Conservation (phyloP, 2,113 vertebrate genomes). For the Sphyrna mokarran region DNA sequence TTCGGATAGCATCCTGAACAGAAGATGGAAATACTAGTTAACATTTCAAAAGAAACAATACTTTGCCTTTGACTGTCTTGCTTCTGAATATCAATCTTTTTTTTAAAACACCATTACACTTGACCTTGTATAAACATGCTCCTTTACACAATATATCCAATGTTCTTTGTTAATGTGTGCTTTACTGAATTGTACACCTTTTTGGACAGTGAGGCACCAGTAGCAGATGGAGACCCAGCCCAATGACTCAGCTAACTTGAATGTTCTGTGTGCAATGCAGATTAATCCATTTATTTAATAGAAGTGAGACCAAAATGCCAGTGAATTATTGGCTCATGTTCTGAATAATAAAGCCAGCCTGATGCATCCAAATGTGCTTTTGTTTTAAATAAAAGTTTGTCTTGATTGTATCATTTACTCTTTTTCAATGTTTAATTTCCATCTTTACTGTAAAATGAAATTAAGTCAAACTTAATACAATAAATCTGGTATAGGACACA, state of each 20-base stretch:
- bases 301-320: not conserved
- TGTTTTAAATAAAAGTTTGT: conserved; percentile 15
- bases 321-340: not conserved
- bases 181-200: not conserved
- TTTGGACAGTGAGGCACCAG: not conserved
- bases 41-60: not conserved
- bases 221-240: not conserved
- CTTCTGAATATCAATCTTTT: not conserved
- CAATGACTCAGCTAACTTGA: conserved; percentile 32
- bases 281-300: conserved; percentile 33
- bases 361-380: not conserved
- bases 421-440: not conserved
- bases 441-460: not conserved
- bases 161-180: not conserved
- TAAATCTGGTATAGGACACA: not conserved
- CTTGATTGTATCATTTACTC: not conserved
- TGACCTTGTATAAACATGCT: not conserved
- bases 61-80: not conserved
- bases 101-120: not conserved
- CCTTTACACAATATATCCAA: not conserved
- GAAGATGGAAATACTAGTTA: not conserved
- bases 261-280: not conserved
- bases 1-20: not conserved
- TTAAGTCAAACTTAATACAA: not conserved
- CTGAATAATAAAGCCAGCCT: not conserved